Conservation (phyloP, 1,140 invertebrate genomes). For the Dermatophagoides farinae region DNA sequence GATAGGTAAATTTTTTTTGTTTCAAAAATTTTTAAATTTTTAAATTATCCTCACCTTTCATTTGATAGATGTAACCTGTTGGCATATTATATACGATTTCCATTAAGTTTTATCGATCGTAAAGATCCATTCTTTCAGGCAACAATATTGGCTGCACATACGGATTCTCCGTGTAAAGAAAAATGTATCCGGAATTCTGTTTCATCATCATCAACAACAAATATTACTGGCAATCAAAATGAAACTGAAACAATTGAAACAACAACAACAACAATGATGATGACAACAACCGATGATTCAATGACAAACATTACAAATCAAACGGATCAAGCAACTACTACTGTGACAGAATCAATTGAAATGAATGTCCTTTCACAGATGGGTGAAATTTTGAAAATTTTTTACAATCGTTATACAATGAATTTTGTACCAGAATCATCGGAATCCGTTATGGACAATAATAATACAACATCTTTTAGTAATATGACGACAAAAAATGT, state of each 20-base stretch:
- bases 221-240: background rate
- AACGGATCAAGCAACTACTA: background rate
- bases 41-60: background rate
- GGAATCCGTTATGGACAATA: background rate
- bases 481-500: background rate
- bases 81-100: slow-evolving; percentile 22
- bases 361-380: background rate
- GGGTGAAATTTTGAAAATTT: background rate
- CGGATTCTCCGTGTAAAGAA: slow-evolving; percentile 18
- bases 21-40: background rate
- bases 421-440: background rate
- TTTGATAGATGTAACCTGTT: slow-evolving; percentile 22
- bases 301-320: background rate
- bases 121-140: slow-evolving; percentile 17
- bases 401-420: background rate
- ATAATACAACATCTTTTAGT: background rate
- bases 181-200: background rate
- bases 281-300: background rate
- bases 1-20: slow-evolving; percentile 21
- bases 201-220: background rate
- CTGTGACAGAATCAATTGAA: background rate
- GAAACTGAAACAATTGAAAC: background rate
- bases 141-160: slow-evolving; percentile 20
- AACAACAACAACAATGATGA: background rate
- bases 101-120: slow-evolving; percentile 20